Percentiles rank a stretch among this genome's conserved stretches.
phyloP scores from a whole-genome alignment of 92 coral and sea anemone genomes.

The Anthopleura xanthogrammica region DNA sequence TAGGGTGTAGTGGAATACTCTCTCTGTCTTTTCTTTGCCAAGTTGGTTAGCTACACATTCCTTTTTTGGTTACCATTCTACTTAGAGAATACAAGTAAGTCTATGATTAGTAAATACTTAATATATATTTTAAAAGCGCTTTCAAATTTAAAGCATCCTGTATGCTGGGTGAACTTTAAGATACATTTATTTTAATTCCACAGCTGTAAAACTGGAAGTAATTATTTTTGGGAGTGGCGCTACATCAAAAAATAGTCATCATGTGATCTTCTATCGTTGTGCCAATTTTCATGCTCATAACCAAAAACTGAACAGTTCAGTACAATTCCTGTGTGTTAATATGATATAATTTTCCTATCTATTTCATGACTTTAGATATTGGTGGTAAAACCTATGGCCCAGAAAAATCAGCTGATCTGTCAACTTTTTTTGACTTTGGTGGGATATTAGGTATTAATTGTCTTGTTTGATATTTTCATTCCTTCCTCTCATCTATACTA shows the following conservation, averaged over 20 bases:
- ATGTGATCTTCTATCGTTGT: too few relatives aligned
- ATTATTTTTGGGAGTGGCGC: too few relatives aligned
- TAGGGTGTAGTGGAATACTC: constrained; percentile 98
- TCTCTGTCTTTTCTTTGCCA: constrained; percentile 90
- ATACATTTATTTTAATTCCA: too few relatives aligned
- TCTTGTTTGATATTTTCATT: background rate
- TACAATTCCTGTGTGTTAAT: background rate
- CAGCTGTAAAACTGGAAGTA: too few relatives aligned
- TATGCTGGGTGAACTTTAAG: too few relatives aligned
- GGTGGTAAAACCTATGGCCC: constrained; percentile 71
- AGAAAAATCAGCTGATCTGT: constrained; percentile 78
- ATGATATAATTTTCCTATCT: too few relatives aligned
- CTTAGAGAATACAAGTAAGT: constrained; percentile 64
- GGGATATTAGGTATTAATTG: constrained; percentile 78
- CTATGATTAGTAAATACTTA: background rate
- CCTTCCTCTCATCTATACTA: background rate
- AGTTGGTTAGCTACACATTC: constrained; percentile 95
- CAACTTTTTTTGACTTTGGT: constrained; percentile 92
- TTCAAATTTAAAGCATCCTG: too few relatives aligned
- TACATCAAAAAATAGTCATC: too few relatives aligned
- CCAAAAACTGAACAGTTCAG: background rate
- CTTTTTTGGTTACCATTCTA: constrained; percentile 96
- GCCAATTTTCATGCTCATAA: too few relatives aligned
- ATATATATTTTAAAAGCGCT: too few relatives aligned
- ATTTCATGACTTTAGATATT: constrained; percentile 51